Base-by-base conservation (phyloP, 2,113 vertebrate species). In the Platichthys flesus region DNA sequence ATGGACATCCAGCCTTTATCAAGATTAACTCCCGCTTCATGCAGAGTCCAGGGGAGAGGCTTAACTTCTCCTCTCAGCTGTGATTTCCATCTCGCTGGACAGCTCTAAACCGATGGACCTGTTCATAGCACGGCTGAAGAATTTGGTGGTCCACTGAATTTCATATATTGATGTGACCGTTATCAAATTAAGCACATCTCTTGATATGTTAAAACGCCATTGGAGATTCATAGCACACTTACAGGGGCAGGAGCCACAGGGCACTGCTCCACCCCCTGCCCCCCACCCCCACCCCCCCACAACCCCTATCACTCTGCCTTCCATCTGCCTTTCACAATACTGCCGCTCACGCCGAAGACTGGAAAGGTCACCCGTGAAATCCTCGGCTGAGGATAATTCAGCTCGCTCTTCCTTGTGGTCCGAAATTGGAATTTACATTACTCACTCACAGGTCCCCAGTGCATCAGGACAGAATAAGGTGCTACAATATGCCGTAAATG, bases 351-450 rank as follows among this genome's bases (percentile, higher is more conserved):
- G 62, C 77, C 61, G 71, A 70, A 78, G 67, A 86, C 79, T 71
- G 74, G 76, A 94, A 93, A 93, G 91, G 92, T 94, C 91, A 93
- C 82, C 88, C 85, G 67, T 91, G 82, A 93, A 90, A 92, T 82
- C 81, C 85, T 75, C 62, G 12, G 68, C 82, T 84, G 82, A 68
- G 85, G 81, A 92, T 91, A 90, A 90, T 89, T 87, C 85, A 83
- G 79, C 84, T 79, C 69, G 15, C 82, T 87, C 84, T 87, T 80
- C 31, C 78, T 80, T 83, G 76, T 89, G 81, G 74, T 74, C 76
- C 76, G 51, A 83, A 79, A 88, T 89, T 57, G 58, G 72, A 76
- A 85, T 86, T 84, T 78, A 81, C 81, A 86, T 83, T 87, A 79
- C 71, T 84, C 72, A 88, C 67, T 64, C 49, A 67, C 67, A 51